A percentile compares a stretch with the other conserved stretches of the same genome.
Evolutionary conservation across 2,113 vertebrate genomes (phyloP).

Genomic region (Heliornis fulica): DNA sequence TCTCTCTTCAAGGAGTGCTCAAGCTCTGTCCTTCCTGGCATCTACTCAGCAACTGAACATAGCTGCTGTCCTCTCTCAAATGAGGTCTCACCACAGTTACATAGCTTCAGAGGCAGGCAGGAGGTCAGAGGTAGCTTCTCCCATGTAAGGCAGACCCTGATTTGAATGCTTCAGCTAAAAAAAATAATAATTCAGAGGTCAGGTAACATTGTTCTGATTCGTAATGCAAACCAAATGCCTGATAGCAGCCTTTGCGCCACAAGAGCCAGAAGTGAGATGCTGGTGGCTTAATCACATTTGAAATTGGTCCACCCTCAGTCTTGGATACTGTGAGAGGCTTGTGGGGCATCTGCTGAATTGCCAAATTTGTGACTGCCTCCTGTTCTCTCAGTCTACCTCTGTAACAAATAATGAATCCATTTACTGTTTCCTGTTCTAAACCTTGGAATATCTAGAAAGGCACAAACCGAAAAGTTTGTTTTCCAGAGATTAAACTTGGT

Average conservation of each 20-base stretch:
- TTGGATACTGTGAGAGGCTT: background rate
- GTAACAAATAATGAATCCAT: background rate
- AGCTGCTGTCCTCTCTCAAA: background rate
- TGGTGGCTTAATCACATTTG: background rate
- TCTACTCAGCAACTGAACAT: background rate
- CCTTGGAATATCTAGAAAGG: background rate
- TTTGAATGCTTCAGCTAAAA: background rate
- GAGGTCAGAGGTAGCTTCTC: background rate
- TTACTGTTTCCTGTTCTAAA: background rate
- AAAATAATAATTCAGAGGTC: background rate
- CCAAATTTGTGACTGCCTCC: background rate
- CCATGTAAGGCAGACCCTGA: background rate
- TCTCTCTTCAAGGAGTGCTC: background rate
- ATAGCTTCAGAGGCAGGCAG: background rate
- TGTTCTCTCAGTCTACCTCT: background rate
- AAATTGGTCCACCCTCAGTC: background rate
- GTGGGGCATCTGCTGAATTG: background rate
- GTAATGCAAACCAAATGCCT: background rate
- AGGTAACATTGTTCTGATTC: background rate
- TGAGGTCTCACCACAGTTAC: background rate
- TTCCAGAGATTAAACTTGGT: background rate
- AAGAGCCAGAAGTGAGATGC: background rate
- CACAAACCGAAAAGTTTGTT: background rate
- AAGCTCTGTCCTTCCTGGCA: background rate
- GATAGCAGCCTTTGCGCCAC: background rate